Evolutionary conservation across 1,140 invertebrate species (phyloP).

Genomic region (Drosophila suzukii): DNA sequence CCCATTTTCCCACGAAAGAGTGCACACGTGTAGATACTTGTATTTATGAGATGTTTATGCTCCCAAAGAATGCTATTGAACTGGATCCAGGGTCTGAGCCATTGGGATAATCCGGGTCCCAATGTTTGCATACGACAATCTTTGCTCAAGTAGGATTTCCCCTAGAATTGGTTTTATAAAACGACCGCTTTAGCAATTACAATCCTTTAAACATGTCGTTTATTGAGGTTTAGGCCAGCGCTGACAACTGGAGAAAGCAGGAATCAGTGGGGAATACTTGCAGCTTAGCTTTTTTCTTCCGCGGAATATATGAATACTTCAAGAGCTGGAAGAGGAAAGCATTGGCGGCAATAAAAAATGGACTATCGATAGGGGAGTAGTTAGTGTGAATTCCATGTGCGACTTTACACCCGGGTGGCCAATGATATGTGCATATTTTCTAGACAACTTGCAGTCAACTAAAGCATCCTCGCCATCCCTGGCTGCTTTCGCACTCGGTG

Average conservation of each 20-base stretch:
- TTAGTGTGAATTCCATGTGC: constrained; percentile 10
- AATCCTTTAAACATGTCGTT: constrained; percentile 9
- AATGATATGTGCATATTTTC: constrained; percentile 21
- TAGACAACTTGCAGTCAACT: not conserved
- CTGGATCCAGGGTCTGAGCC: constrained; percentile 35
- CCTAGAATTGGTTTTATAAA: constrained; percentile 9
- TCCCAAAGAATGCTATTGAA: constrained; percentile 36
- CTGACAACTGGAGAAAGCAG: constrained; percentile 16
- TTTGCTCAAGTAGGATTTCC: constrained; percentile 1
- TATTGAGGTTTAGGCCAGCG: constrained; percentile 13
- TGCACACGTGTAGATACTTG: constrained; percentile 38
- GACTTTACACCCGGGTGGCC: constrained; percentile 17
- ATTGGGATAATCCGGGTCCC: constrained; percentile 33
- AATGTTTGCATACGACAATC: constrained; percentile 24
- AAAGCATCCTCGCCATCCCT: constrained; percentile 16
- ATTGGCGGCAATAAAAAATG: constrained; percentile 5
- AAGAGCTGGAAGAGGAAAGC: constrained; percentile 9
- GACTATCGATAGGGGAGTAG: constrained; percentile 11
- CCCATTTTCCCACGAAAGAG: constrained; percentile 8
- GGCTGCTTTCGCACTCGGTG: constrained; percentile 7
- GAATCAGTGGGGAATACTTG: constrained; percentile 5
- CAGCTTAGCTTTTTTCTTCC: not conserved
- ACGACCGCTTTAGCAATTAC: constrained; percentile 8
- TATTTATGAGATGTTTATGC: constrained; percentile 67
- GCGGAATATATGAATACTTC: constrained; percentile 15